These are phyloP conservation scores for Malthinus flaveolus DNA, from an alignment of 2,888 invertebrate genomes.

Conservation along the genomic window DNA sequence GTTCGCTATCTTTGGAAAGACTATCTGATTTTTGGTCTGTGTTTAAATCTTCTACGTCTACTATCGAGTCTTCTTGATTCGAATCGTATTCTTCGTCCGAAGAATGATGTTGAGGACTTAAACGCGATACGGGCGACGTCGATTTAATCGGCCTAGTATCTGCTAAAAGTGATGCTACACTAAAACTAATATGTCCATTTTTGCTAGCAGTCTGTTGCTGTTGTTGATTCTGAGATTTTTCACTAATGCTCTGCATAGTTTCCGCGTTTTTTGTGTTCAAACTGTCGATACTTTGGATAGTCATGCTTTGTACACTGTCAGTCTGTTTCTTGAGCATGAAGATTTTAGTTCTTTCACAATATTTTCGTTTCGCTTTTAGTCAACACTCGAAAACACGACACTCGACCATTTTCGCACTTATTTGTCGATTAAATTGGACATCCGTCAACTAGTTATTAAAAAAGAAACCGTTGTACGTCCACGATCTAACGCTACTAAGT, in stretches of 20 bases:
- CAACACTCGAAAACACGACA: conserved; percentile 16
- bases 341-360: conserved; percentile 29
- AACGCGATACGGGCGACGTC: conserved; percentile 57
- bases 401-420: conserved; percentile 16
- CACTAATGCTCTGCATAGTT: conserved; percentile 45
- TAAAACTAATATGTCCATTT: conserved; percentile 76
- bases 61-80: conserved; percentile 71
- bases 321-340: conserved; percentile 68
- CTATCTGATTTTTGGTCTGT: conserved; percentile 55
- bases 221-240: conserved; percentile 30
- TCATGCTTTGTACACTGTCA: conserved; percentile 64
- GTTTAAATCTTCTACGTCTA: conserved; percentile 79
- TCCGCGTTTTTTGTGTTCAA: conserved; percentile 49
- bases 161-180: conserved; percentile 84
- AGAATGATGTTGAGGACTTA: conserved; percentile 50
- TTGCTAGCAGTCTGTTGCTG: conserved; percentile 52
- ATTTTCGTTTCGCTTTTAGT: background rate
- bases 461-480: conserved; percentile 20
- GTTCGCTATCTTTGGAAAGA: conserved; percentile 50
- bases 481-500: conserved; percentile 29
- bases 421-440: background rate
- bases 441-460: background rate
- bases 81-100: conserved; percentile 71
- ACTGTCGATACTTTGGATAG: conserved; percentile 62
- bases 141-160: conserved; percentile 69